A percentile compares a stretch with the other conserved stretches of the same genome.
Conservation (phyloP, 2,113 vertebrate genomes). For the Rhombomys opimus region DNA sequence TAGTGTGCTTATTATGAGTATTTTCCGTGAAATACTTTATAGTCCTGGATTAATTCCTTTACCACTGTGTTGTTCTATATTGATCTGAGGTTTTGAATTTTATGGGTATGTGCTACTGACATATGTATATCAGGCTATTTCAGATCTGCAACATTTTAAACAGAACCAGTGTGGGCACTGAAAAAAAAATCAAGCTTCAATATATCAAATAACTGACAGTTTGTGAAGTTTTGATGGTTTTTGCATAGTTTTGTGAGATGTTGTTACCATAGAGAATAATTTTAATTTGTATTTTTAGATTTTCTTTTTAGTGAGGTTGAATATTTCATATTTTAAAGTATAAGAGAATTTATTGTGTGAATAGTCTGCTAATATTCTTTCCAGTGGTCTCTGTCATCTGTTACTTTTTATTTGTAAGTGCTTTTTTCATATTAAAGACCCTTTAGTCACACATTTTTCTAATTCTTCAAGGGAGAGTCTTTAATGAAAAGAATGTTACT, state of each 20-base stretch:
- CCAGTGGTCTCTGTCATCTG: background rate
- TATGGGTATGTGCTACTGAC: background rate
- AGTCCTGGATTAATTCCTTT: conserved; percentile 14
- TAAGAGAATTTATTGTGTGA: conserved; percentile 40
- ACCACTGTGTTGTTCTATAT: background rate
- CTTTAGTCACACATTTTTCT: conserved; percentile 47
- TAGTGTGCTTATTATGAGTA: background rate
- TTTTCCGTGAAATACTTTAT: background rate
- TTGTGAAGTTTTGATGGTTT: conserved; percentile 38
- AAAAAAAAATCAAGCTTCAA: conserved; percentile 42
- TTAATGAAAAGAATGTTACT: conserved; percentile 15
- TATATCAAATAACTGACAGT: background rate
- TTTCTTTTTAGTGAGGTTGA: conserved; percentile 5
- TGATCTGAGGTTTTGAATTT: conserved; percentile 16
- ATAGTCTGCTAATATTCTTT: background rate
- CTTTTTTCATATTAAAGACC: background rate
- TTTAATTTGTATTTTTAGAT: conserved; percentile 9
- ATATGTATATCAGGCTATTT: conserved; percentile 19
- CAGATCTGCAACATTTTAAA: background rate
- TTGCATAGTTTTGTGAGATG: conserved; percentile 9
- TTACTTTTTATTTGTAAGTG: conserved; percentile 42
- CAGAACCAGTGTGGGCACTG: conserved; percentile 13
- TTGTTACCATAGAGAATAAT: conserved; percentile 22
- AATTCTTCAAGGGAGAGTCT: background rate
- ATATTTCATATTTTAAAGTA: conserved; percentile 34